phyloP scores from a whole-genome alignment of 2,797 vertebrate genomes.

The Vipera ursinii region DNA sequence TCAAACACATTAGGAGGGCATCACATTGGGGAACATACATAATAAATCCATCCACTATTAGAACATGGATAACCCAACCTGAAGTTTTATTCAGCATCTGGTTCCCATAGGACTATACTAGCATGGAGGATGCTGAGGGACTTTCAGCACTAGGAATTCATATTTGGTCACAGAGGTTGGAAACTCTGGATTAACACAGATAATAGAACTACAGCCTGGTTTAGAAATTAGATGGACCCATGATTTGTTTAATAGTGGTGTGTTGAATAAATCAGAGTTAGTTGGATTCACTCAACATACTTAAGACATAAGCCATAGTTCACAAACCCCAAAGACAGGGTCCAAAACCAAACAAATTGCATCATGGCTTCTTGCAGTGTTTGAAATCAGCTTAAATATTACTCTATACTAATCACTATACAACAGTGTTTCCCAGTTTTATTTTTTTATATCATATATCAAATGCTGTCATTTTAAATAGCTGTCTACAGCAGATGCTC shows the following conservation, averaged over 20 bases:
- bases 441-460: not conserved
- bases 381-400: not conserved
- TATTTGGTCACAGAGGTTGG: not conserved
- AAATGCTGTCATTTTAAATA: constrained; percentile 35
- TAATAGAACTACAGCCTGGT: not conserved
- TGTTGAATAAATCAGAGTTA: not conserved
- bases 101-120: not conserved
- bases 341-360: not conserved
- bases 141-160: not conserved
- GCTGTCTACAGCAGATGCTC: constrained; percentile 37
- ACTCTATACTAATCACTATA: not conserved
- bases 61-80: not conserved
- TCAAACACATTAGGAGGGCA: not conserved
- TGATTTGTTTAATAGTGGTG: not conserved
- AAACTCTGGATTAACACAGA: not conserved
- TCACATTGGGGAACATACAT: not conserved
- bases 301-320: not conserved
- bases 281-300: not conserved
- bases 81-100: not conserved
- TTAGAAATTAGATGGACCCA: not conserved
- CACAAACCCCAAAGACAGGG: not conserved
- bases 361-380: not conserved
- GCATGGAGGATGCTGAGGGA: not conserved
- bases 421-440: not conserved
- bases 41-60: not conserved